Percentiles rank a stretch among this genome's conserved stretches.
These are phyloP conservation scores for Tyto alba DNA, from an alignment of 2,113 vertebrate genomes.

Conservation along the genomic window DNA sequence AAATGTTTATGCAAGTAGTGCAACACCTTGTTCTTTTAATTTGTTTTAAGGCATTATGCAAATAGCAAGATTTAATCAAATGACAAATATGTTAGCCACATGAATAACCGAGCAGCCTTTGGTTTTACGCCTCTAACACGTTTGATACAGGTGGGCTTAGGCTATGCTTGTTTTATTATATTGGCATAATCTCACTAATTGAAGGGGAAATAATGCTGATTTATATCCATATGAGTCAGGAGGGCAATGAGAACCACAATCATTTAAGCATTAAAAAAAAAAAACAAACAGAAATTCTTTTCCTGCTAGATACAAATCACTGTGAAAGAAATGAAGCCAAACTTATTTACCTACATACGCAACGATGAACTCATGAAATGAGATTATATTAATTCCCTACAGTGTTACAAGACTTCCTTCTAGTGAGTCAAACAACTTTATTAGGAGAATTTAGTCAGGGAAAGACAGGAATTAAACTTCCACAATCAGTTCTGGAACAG, in stretches of 20 bases:
- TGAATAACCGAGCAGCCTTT: neutral
- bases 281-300: neutral
- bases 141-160: neutral
- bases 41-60: neutral
- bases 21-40: neutral
- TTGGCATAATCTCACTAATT: neutral
- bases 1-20: neutral
- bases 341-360: conserved; percentile 12
- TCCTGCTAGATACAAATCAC: conserved; percentile 14
- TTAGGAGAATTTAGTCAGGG: neutral
- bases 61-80: conserved; percentile 47
- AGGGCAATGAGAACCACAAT: conserved; percentile 13
- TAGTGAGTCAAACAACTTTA: neutral
- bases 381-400: neutral
- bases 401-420: neutral
- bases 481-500: neutral
- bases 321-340: neutral
- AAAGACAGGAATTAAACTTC: neutral
- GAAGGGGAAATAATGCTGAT: conserved; percentile 6
- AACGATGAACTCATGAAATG: neutral
- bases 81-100: neutral
- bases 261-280: neutral
- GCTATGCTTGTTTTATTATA: neutral
- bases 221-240: neutral
- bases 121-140: neutral